A percentile compares a stretch with the other conserved stretches of the same genome.
These are phyloP conservation scores for Phylloscopus whistleri DNA, from an alignment of 2,113 vertebrate species.

Conservation along the genomic window DNA sequence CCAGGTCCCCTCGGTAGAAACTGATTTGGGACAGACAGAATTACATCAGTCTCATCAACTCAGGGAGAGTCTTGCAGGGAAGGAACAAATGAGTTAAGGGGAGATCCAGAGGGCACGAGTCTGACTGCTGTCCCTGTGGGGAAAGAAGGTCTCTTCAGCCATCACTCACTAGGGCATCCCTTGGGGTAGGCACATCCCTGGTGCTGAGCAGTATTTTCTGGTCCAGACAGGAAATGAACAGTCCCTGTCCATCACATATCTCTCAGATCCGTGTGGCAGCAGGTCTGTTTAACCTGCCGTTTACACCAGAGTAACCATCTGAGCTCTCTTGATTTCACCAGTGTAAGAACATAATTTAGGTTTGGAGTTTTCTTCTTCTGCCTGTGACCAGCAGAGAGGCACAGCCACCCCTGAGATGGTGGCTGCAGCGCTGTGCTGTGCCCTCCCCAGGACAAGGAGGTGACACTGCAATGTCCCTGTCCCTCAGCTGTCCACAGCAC, in stretches of 20 bases:
- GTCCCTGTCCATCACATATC: background rate
- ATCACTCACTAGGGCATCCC: background rate
- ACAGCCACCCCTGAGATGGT: background rate
- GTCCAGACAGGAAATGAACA: background rate
- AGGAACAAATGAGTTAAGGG: background rate
- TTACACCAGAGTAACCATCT: background rate
- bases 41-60: background rate
- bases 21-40: background rate
- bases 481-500: background rate
- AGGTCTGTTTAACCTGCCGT: background rate
- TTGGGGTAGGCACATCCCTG: background rate
- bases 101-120: background rate
- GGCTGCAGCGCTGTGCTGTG: background rate
- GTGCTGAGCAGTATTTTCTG: background rate
- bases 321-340: background rate
- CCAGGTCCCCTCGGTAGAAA: background rate
- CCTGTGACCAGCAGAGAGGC: background rate
- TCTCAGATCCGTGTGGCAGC: background rate
- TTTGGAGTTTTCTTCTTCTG: background rate
- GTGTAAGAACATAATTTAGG: background rate
- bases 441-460: background rate
- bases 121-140: background rate
- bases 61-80: background rate
- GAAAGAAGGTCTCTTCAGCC: background rate
- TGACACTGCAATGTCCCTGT: rapidly evolving